These are phyloP conservation scores for Molossus alvarezi DNA, from an alignment of 2,797 vertebrate genomes.

Conservation along the genomic window DNA sequence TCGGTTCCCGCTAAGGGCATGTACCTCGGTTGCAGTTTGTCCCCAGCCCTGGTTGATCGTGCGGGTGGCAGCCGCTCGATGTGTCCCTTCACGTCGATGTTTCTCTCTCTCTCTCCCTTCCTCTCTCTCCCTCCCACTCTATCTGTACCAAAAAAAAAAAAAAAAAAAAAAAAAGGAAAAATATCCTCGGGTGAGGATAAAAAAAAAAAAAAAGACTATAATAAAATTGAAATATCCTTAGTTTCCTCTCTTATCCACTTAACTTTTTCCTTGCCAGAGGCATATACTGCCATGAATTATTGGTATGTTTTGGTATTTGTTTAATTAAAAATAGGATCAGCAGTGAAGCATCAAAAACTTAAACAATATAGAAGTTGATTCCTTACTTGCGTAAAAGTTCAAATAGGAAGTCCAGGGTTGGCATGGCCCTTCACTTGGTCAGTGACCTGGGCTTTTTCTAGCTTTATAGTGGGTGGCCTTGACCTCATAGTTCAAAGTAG, in stretches of 20 bases:
- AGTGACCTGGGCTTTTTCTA: constrained; percentile 3
- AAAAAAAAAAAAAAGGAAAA: too few relatives aligned
- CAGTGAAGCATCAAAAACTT: background rate
- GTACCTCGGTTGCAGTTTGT: too few relatives aligned
- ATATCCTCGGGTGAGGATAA: too few relatives aligned
- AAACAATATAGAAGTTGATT: background rate
- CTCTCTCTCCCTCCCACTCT: too few relatives aligned
- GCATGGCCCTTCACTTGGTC: background rate
- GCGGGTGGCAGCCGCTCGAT: too few relatives aligned
- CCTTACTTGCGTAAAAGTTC: background rate
- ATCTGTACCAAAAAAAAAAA: too few relatives aligned
- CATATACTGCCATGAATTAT: background rate
- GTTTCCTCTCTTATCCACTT: background rate
- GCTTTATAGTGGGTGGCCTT: background rate
- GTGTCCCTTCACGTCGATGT: too few relatives aligned
- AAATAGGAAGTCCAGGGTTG: background rate
- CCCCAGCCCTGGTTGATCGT: too few relatives aligned
- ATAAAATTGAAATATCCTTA: constrained; percentile 51
- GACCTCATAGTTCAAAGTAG: constrained; percentile 20
- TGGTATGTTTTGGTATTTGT: constrained; percentile 36
- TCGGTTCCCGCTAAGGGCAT: too few relatives aligned
- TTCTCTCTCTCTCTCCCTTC: too few relatives aligned
- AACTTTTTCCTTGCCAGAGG: background rate
- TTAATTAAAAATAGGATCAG: constrained; percentile 58
- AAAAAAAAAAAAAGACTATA: background rate